These are phyloP conservation scores for Zaprionus capensis DNA, from an alignment of 1,140 invertebrate genomes.

Conservation along the genomic window DNA sequence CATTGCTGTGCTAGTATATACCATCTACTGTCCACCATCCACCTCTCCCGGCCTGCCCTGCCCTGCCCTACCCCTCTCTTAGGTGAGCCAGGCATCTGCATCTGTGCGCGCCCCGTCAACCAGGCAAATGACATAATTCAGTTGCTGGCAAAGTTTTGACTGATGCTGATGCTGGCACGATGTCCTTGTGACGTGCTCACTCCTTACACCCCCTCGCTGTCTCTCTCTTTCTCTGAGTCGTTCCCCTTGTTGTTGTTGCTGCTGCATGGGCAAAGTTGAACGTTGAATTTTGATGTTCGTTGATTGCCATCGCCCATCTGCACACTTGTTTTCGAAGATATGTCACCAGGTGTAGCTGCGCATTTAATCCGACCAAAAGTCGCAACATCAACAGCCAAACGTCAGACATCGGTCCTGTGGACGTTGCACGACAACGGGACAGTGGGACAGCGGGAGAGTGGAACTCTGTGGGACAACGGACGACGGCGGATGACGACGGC, in stretches of 20 bases:
- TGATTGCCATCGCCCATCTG: slow-evolving; percentile 68
- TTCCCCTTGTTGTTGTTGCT: neutral
- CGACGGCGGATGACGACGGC: neutral
- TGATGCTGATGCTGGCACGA: slow-evolving; percentile 65
- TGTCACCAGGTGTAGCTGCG: slow-evolving; percentile 77
- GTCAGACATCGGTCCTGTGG: slow-evolving; percentile 37
- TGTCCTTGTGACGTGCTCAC: slow-evolving; percentile 21
- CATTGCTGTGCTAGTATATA: slow-evolving; percentile 16
- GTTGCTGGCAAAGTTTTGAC: slow-evolving; percentile 80
- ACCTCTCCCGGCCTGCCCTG: slow-evolving; percentile 2
- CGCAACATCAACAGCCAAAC: slow-evolving; percentile 75
- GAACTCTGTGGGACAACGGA: neutral
- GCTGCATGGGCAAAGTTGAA: slow-evolving; percentile 62
- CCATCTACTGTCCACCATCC: neutral
- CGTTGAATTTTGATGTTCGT: slow-evolving; percentile 77
- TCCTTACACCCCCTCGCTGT: neutral
- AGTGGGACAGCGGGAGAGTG: neutral
- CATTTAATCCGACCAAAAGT: slow-evolving; percentile 81
- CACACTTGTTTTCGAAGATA: slow-evolving; percentile 62
- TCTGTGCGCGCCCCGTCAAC: slow-evolving; percentile 51
- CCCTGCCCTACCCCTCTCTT: neutral
- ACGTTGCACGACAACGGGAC: neutral
- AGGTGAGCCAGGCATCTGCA: slow-evolving; percentile 22
- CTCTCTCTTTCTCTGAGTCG: slow-evolving; percentile 2
- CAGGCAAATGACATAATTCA: slow-evolving; percentile 82